Percentiles rank a stretch among this genome's conserved stretches.
phyloP scores from a whole-genome alignment of 2,888 invertebrate genomes.

The Latrodectus hesperus region DNA sequence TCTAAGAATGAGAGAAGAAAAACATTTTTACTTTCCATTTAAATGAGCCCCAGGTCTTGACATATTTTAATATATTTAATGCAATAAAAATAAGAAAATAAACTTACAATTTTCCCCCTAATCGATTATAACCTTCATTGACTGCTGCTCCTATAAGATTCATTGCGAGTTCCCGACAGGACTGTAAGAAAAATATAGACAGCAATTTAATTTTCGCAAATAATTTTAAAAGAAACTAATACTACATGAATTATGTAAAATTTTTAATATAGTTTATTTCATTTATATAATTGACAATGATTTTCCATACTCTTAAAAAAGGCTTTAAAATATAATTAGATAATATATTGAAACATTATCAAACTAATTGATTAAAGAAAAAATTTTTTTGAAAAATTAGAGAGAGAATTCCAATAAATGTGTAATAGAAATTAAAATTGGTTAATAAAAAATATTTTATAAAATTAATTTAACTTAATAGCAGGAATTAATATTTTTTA shows the following conservation, averaged over 20 bases:
- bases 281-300: background rate
- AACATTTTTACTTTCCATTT: background rate
- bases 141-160: constrained; percentile 54
- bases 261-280: too few species aligned
- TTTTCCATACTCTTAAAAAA: background rate
- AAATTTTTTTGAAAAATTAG: too few species aligned
- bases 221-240: too few species aligned
- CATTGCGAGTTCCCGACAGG: constrained; percentile 40
- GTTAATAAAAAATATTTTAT: too few species aligned
- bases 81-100: background rate
- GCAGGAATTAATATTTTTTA: too few species aligned
- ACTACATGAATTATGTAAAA: background rate
- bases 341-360: background rate
- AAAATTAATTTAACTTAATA: too few species aligned
- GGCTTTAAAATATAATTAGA: background rate
- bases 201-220: too few species aligned
- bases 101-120: constrained; percentile 66
- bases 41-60: too few species aligned
- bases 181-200: constrained; percentile 17
- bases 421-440: too few species aligned
- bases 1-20: background rate
- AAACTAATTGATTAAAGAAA: background rate
- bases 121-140: constrained; percentile 55
- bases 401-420: too few species aligned
- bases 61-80: too few species aligned